Evolutionary conservation across 2,888 invertebrate genomes (phyloP).

Genomic region (Habroteleia sp.): DNA sequence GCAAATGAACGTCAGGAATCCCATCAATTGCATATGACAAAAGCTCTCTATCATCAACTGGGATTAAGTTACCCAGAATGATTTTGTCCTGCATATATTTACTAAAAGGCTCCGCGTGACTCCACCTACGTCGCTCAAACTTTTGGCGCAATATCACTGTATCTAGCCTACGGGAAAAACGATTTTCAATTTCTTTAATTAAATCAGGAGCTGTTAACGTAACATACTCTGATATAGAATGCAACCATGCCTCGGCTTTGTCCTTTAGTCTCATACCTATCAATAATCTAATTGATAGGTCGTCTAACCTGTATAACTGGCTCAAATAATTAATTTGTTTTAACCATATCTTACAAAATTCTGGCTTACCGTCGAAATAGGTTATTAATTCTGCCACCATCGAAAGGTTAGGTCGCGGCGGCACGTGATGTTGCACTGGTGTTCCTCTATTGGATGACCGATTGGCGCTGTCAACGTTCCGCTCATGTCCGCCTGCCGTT

Average conservation of each 20-base stretch:
- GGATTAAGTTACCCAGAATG: background rate
- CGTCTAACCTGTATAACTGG: slow-evolving; percentile 1
- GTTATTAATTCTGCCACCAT: background rate
- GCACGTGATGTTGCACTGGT: background rate
- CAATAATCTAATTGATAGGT: slow-evolving; percentile 2
- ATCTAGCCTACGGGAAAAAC: background rate
- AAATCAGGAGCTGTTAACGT: background rate
- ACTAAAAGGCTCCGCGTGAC: background rate
- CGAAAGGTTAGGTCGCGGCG: background rate
- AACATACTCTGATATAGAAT: slow-evolving; percentile 1
- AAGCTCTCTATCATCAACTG: background rate
- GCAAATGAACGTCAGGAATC: background rate
- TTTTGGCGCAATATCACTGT: background rate
- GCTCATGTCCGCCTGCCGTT: too few species aligned
- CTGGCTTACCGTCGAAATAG: slow-evolving; percentile 1
- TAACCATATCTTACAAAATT: slow-evolving; percentile 1
- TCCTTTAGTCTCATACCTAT: slow-evolving; percentile 4
- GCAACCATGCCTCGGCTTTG: slow-evolving; percentile 5
- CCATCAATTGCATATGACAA: background rate
- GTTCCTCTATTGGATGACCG: too few species aligned
- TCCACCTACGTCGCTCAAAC: background rate
- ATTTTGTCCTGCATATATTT: too few species aligned
- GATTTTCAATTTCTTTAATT: slow-evolving; percentile 2
- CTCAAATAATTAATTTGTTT: slow-evolving; percentile 1
- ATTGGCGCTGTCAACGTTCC: too few species aligned